Evolutionary conservation across 2,888 invertebrate species (phyloP).

Genomic region (Phengaris alcon): DNA sequence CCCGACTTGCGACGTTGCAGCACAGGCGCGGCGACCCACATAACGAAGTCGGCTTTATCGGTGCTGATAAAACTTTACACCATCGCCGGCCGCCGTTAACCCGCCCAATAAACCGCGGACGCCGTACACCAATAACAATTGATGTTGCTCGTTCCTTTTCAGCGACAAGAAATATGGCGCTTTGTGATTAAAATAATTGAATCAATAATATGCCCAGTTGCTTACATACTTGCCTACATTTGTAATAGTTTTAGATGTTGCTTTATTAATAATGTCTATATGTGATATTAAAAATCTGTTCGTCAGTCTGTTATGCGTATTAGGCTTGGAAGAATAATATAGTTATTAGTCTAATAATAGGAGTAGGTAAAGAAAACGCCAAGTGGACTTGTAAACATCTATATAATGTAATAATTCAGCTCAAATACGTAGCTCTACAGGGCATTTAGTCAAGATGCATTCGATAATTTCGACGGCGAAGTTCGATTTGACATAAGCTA

Average conservation of each 20-base stretch:
- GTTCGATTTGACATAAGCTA: too few species aligned
- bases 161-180: not conserved
- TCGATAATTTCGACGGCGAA: too few species aligned
- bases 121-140: conserved; percentile 9
- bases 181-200: conserved; percentile 3
- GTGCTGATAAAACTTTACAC: conserved; percentile 54
- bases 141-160: conserved; percentile 35
- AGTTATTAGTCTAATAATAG: too few species aligned
- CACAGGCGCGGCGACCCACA: conserved; percentile 47
- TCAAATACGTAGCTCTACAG: too few species aligned
- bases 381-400: too few species aligned
- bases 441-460: too few species aligned
- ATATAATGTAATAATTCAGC: too few species aligned
- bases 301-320: too few species aligned
- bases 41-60: conserved; percentile 49
- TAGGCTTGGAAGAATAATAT: too few species aligned
- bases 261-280: too few species aligned
- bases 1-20: conserved; percentile 31
- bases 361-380: too few species aligned
- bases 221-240: not conserved
- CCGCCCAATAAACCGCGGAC: conserved; percentile 37
- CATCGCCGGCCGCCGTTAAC: conserved; percentile 50
- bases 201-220: not conserved
- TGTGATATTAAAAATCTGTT: too few species aligned
- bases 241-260: not conserved